phyloP scores from a whole-genome alignment of 2,797 vertebrate species.

The Moxostoma hubbsi region DNA sequence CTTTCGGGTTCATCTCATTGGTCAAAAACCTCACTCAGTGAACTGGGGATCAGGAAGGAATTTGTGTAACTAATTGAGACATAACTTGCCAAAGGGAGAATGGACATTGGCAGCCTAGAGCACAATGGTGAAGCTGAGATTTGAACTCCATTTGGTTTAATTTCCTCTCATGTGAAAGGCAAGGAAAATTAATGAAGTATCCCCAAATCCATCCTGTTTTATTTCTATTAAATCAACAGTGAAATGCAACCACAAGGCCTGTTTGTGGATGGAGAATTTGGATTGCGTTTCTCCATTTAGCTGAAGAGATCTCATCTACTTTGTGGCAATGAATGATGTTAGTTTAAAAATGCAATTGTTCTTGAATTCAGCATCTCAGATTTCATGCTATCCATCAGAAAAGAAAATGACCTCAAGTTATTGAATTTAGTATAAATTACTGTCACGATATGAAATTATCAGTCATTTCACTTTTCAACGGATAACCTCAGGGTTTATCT shows the following conservation, averaged over 20 bases:
- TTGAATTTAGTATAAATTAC: slow-evolving; percentile 63
- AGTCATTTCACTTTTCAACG: slow-evolving; percentile 20
- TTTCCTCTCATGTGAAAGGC: slow-evolving; percentile 94
- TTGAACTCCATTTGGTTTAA: slow-evolving; percentile 90
- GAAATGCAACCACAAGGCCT: slow-evolving; percentile 88
- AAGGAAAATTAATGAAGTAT: slow-evolving; percentile 98
- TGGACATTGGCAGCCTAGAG: slow-evolving; percentile 81
- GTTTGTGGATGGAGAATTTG: slow-evolving; percentile 63
- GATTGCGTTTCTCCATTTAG: slow-evolving; percentile 84
- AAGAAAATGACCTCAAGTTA: slow-evolving; percentile 54
- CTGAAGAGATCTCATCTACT: slow-evolving; percentile 65
- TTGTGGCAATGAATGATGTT: slow-evolving; percentile 65
- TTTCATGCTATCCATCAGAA: slow-evolving; percentile 64
- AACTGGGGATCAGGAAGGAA: slow-evolving; percentile 85
- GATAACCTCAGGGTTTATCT: slow-evolving; percentile 22
- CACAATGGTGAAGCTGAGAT: slow-evolving; percentile 74
- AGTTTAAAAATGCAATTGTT: slow-evolving; percentile 69
- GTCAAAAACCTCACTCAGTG: slow-evolving; percentile 68
- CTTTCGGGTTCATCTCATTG: slow-evolving; percentile 23
- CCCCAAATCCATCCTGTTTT: slow-evolving; percentile 97
- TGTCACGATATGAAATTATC: slow-evolving; percentile 57
- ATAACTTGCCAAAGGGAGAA: slow-evolving; percentile 84
- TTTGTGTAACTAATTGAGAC: slow-evolving; percentile 90
- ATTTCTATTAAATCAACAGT: slow-evolving; percentile 97
- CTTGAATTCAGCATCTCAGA: slow-evolving; percentile 63